A percentile compares a stretch with the other conserved stretches of the same genome.
Evolutionary conservation across 2,113 vertebrate species (phyloP).

Genomic region (Procavia capensis): DNA sequence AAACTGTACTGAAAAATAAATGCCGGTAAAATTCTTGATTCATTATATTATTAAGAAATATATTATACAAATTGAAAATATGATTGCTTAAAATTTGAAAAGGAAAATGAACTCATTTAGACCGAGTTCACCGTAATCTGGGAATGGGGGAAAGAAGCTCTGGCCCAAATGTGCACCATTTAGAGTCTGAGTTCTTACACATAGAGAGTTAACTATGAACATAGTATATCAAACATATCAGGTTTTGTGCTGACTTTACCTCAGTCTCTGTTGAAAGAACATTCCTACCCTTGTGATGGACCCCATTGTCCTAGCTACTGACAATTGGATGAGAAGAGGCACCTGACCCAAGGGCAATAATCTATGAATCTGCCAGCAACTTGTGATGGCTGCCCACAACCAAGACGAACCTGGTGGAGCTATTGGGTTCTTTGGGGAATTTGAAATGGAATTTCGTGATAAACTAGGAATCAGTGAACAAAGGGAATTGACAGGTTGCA

Average conservation of each 20-base stretch:
- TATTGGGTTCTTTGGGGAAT: neutral
- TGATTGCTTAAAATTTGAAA: too few species aligned
- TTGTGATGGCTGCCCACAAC: neutral
- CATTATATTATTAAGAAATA: conserved; percentile 97
- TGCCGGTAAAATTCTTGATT: conserved; percentile 96
- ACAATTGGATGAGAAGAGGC: neutral
- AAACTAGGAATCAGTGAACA: conserved; percentile 7
- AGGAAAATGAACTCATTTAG: conserved; percentile 88
- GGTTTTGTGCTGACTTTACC: neutral
- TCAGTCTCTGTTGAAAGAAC: neutral
- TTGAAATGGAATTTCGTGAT: neutral
- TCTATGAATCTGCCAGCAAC: neutral
- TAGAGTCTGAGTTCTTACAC: conserved; percentile 9
- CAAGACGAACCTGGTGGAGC: neutral
- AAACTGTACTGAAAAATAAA: conserved; percentile 99
- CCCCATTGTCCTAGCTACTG: neutral
- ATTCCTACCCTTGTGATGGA: neutral
- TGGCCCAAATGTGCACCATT: conserved; percentile 83
- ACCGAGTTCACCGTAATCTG: conserved; percentile 89
- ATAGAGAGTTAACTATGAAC: neutral
- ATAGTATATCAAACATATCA: neutral
- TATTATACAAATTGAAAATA: conserved; percentile 92
- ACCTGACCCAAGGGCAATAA: neutral
- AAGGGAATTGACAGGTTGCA: neutral
- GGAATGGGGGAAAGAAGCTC: conserved; percentile 81